phyloP scores from a whole-genome alignment of 2,113 vertebrate species.

The Calypte anna region DNA sequence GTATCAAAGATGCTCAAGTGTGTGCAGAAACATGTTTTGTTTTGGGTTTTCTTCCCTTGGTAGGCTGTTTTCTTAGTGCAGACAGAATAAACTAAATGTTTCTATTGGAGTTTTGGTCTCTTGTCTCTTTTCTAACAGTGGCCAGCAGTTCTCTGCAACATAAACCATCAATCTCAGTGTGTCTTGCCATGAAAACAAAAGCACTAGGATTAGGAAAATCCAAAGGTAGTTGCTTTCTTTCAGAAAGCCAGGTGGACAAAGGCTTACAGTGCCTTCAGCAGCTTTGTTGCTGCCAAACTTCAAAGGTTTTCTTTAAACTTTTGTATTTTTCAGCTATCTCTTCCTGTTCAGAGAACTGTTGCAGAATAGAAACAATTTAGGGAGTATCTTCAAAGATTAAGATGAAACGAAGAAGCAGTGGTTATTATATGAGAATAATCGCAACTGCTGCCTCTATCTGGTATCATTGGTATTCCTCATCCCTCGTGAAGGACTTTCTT shows the following conservation, averaged over 20 bases:
- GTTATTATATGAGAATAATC: not conserved
- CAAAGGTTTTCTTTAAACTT: not conserved
- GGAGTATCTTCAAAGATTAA: slow-evolving; percentile 20
- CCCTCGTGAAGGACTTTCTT: not conserved
- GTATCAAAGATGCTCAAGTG: not conserved
- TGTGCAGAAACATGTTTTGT: fast-evolving
- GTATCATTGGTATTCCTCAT: not conserved
- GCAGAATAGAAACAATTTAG: slow-evolving; percentile 26
- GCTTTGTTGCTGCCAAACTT: not conserved
- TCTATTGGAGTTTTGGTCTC: slow-evolving; percentile 31
- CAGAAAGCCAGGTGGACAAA: not conserved
- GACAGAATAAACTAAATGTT: not conserved
- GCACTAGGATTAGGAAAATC: not conserved
- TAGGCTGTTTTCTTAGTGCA: not conserved
- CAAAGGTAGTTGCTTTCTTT: not conserved
- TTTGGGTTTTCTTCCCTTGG: not conserved
- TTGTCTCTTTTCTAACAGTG: not conserved
- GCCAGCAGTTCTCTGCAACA: not conserved
- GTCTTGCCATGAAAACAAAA: not conserved
- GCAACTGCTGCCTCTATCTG: not conserved
- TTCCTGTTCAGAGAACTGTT: slow-evolving; percentile 8
- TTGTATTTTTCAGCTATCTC: not conserved
- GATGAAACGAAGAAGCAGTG: slow-evolving; percentile 12
- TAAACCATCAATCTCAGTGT: not conserved
- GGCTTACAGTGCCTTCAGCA: not conserved